Evolutionary conservation across 30 jellyfish, hydroid and myxozoan genomes (phyloP), one percentile per base, ranked within the genome.

Genomic region (Calvadosia cruxmelitensis): DNA sequence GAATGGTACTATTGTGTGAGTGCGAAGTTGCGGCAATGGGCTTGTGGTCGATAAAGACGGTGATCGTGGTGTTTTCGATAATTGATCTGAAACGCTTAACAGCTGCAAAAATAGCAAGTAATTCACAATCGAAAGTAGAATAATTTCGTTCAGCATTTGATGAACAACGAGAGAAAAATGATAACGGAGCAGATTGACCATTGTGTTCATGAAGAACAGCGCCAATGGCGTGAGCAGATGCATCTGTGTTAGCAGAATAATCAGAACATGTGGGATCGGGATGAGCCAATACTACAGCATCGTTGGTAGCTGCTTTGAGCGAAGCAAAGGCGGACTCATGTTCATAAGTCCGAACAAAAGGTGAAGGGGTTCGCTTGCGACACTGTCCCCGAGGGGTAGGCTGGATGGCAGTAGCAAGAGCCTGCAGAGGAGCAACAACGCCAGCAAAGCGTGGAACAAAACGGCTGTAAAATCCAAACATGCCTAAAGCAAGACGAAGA

Each of bases 381-480:
- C n/a, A n/a, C n/a, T n/a, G n/a, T n/a, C n/a, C n/a, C n/a, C n/a
- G n/a, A n/a, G n/a, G n/a, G n/a, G n/a, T n/a, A n/a, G n/a, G n/a
- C n/a, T n/a, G n/a, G n/a, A n/a, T n/a, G n/a, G 74, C 29, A 1
- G 78, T 49, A 26, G 66, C 50, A 3, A 68, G 48, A 66, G 50
- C 80, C n/a, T 73, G 50, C 1, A 66, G 76, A 1, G 86, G 86
- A 15, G 65, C 72, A 2, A 76, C 27, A 23, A 66, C 29, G 16
- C 49, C 27, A 66, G 86, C 73, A 27, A 73, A 51, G 33, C 63
- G 13, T 25, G 86, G 83, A 10, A 76, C 28, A 67, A 76, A 76
- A 3, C 86, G 65, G 25, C 80, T 79, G 71, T 76, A 76, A 52
- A 50, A 52, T n/a, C n/a, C n/a, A n/a, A n/a, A n/a, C n/a, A n/a